Percentiles rank a stretch among this genome's conserved stretches.
phyloP scores from a whole-genome alignment of 2,113 vertebrate species.

The Trogon melanurus region DNA sequence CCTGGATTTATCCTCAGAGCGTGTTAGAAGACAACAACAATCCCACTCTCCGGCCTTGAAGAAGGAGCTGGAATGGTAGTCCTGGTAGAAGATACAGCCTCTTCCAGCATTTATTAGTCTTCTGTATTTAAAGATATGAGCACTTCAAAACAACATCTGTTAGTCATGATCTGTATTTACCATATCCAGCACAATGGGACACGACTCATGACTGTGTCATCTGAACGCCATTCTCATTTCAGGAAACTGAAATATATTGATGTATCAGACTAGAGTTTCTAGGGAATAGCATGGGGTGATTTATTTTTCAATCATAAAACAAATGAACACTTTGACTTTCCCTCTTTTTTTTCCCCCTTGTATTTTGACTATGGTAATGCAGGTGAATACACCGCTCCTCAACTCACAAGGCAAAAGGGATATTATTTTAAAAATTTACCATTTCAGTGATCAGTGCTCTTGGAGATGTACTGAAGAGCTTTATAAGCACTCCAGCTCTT shows the following conservation, averaged over 20 bases:
- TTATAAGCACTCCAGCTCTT: neutral
- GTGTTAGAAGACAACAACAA: neutral
- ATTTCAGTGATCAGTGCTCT: neutral
- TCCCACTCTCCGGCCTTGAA: neutral
- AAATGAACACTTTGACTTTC: neutral
- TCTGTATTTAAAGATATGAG: slow-evolving; percentile 29
- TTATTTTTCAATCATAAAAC: neutral
- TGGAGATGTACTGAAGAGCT: neutral
- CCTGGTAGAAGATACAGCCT: neutral
- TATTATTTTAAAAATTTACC: neutral
- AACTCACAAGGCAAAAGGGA: neutral
- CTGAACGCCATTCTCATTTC: neutral
- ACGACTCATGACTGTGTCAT: neutral
- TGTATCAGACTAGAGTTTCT: neutral
- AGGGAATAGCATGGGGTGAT: neutral
- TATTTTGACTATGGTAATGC: neutral
- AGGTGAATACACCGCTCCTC: neutral
- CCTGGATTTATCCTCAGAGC: neutral
- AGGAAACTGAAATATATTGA: neutral
- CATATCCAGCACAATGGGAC: slow-evolving; percentile 22
- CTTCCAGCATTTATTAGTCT: slow-evolving; percentile 28
- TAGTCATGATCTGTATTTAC: slow-evolving; percentile 40
- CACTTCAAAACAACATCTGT: slow-evolving; percentile 48
- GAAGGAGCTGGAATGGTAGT: slow-evolving; percentile 5
- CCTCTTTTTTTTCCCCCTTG: neutral